Evolutionary conservation across 2,113 vertebrate species (phyloP).

Genomic region (Colistium nudipinnis): DNA sequence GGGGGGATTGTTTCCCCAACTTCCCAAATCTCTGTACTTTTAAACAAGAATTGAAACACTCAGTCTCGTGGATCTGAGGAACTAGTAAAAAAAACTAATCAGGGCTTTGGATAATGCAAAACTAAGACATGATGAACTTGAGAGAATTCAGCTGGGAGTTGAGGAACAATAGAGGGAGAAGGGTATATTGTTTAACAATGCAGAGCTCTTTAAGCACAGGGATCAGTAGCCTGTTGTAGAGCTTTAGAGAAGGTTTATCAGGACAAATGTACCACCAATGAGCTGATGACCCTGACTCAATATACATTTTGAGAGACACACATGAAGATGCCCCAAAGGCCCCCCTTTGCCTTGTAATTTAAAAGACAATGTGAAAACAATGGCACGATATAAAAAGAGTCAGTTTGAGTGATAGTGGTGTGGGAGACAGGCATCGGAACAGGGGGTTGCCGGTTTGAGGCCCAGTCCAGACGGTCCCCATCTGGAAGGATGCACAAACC

Average conservation of each 20-base stretch:
- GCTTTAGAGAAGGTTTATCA: background rate
- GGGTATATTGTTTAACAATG: background rate
- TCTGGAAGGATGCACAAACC: too few species aligned
- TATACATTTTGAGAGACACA: too few species aligned
- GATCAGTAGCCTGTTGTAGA: background rate
- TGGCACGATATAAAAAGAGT: too few species aligned
- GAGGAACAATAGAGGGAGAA: background rate
- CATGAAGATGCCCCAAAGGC: too few species aligned
- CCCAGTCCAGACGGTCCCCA: too few species aligned
- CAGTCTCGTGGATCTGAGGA: background rate
- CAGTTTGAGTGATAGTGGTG: too few species aligned
- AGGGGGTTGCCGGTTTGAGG: too few species aligned
- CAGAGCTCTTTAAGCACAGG: too few species aligned
- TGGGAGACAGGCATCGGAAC: too few species aligned
- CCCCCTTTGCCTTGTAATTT: too few species aligned
- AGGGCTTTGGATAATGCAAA: slow-evolving; percentile 40
- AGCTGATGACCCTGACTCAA: background rate
- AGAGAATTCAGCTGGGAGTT: background rate
- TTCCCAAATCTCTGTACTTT: background rate
- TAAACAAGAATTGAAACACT: slow-evolving; percentile 14
- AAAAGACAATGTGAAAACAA: too few species aligned
- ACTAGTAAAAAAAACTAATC: slow-evolving; percentile 8
- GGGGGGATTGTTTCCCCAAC: background rate
- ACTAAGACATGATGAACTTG: slow-evolving; percentile 11
- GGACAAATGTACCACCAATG: background rate